These are phyloP conservation scores for Lochmaea capreae DNA, from an alignment of 2,888 invertebrate species.

Conservation along the genomic window DNA sequence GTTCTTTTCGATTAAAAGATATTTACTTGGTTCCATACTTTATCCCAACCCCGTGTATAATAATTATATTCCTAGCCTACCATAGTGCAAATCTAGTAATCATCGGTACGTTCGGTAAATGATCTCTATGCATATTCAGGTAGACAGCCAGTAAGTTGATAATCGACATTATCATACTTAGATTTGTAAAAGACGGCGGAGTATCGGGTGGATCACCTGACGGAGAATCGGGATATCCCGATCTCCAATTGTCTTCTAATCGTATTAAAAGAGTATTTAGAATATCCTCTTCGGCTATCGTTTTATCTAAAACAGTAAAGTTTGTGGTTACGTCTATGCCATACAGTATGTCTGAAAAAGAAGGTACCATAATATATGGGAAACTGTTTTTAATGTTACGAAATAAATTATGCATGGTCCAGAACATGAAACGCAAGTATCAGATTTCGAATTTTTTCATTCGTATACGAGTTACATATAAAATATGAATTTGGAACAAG, in stretches of 20 bases:
- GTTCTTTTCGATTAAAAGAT: no score
- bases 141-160: constrained; percentile 29
- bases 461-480: no score
- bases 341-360: not conserved
- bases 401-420: no score
- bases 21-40: no score
- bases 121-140: constrained; percentile 31
- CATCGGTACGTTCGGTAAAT: constrained; percentile 15
- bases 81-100: not conserved
- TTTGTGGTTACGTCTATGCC: not conserved
- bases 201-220: constrained; percentile 27
- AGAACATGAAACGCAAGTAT: no score
- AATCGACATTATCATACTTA: constrained; percentile 25
- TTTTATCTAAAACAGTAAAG: constrained; percentile 55
- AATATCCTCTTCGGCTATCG: constrained; percentile 58
- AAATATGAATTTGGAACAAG: no score
- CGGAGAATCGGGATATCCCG: constrained; percentile 47
- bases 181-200: constrained; percentile 6
- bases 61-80: not conserved
- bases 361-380: no score
- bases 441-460: no score
- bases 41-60: no score
- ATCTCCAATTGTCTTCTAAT: constrained; percentile 59
- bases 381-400: no score
- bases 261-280: constrained; percentile 59